These are phyloP conservation scores for Brevimyrus niger DNA, from an alignment of 2,113 vertebrate genomes.

Conservation along the genomic window DNA sequence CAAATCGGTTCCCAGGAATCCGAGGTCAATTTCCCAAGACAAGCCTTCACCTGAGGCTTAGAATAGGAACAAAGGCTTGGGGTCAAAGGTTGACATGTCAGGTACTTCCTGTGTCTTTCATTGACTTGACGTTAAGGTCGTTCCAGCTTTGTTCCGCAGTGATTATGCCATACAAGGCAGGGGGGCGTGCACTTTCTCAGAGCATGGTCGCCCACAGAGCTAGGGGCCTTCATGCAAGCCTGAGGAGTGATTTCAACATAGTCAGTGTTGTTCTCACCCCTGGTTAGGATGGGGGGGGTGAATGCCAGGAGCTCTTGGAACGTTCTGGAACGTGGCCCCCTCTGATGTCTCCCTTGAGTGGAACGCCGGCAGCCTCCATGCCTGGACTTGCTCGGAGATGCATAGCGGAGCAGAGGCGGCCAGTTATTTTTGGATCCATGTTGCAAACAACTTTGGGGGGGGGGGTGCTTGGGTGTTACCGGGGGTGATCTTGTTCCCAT, in stretches of 20 bases:
- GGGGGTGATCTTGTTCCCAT: neutral
- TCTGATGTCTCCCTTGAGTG: conserved; percentile 34
- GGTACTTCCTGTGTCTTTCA: neutral
- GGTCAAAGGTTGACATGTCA: neutral
- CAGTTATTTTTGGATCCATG: conserved; percentile 51
- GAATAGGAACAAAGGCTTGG: neutral
- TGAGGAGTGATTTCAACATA: neutral
- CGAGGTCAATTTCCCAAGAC: neutral
- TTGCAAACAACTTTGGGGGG: conserved; percentile 31
- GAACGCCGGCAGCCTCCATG: conserved; percentile 54
- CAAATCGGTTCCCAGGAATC: neutral
- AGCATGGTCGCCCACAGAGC: neutral
- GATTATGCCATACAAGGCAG: neutral
- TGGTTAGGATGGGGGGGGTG: neutral
- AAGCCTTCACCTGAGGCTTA: neutral
- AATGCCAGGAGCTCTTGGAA: conserved; percentile 41
- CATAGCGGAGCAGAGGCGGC: conserved; percentile 59
- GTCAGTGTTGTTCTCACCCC: neutral
- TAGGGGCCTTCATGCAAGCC: neutral
- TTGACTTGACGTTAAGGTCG: neutral
- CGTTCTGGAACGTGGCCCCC: conserved; percentile 44
- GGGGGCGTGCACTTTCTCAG: neutral
- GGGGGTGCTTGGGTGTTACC: neutral
- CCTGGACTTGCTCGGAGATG: conserved; percentile 53
- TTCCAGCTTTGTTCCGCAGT: neutral